Evolutionary conservation across 2,888 invertebrate species (phyloP), one percentile per base, ranked within the genome.

Genomic region (Meteorus colon): DNA sequence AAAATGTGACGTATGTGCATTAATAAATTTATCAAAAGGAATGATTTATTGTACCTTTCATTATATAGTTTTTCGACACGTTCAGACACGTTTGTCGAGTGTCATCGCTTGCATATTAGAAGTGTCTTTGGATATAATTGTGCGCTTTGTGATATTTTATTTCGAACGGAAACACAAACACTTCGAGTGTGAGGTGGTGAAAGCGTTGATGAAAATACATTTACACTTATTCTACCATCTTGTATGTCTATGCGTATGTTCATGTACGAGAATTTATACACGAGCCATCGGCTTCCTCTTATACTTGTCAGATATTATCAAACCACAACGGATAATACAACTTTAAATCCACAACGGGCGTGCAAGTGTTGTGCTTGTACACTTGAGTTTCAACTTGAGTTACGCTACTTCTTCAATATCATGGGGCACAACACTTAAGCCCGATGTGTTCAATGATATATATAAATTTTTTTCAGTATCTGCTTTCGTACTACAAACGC

Each of bases 241-340:
- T 68, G 10, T 69, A 63, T 63, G 27, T 51, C 45, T 19, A 24
- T 55, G 24, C 24, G n/a, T 24, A 19, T 2, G 10, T 55, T n/a
- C 19, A 55, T 55, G 19, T 19, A 41, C 41, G 6, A 41, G 10
- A 19, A 55, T 72, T 55, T 59, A 67, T 65, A 77, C 75, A 77
- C 73, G 80, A 81, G 79, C 79, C 80, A 73, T 77, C 78, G 76
- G 73, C 76, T 78, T 81, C 79, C 76, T 76, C 78, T 81, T 77
- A 77, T 79, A 78, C 55, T 55, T 79, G 80, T 78, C 76, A 78
- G 79, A 78, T 79, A 79, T 80, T 80, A 82, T 82, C 79, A 76
- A 72, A 48, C 77, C 73, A 76, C 60, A 76, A 67, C 69, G 76
- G 73, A 77, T 77, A 79, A 80, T 80, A 77, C 77, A 80, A 76